phyloP scores from a whole-genome alignment of 2,797 vertebrate species.

The Vireo griseus region DNA sequence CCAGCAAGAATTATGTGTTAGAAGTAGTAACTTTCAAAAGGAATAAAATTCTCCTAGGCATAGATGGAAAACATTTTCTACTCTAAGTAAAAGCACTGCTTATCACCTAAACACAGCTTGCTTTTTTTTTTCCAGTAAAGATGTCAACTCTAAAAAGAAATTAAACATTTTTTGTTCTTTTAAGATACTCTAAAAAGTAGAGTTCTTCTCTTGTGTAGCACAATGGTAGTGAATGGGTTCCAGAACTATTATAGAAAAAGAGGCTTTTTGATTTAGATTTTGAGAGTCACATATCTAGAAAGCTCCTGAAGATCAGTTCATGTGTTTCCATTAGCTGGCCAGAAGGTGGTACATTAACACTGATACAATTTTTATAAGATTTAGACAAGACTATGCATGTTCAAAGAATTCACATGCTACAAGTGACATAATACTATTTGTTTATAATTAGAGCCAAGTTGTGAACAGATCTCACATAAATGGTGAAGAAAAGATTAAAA shows the following conservation, averaged over 20 bases:
- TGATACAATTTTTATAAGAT: neutral
- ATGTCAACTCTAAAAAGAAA: neutral
- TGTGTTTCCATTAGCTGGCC: conserved; percentile 35
- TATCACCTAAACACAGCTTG: neutral
- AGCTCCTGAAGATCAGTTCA: neutral
- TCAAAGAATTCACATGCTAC: neutral
- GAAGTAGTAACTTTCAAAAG: neutral
- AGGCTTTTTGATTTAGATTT: neutral
- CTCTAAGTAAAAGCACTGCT: neutral
- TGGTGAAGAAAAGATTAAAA: neutral
- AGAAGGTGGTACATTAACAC: conserved; percentile 61
- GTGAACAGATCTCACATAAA: neutral
- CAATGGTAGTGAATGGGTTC: neutral
- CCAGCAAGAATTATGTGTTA: neutral
- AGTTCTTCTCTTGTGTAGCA: neutral
- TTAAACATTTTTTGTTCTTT: neutral
- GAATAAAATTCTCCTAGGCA: neutral
- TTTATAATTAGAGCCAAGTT: neutral
- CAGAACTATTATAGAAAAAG: neutral
- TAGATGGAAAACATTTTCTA: neutral
- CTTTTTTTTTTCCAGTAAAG: neutral
- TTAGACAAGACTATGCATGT: neutral
- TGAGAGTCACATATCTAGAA: neutral
- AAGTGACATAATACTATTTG: neutral
- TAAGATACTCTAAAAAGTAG: neutral